Evolutionary conservation across 2,888 invertebrate species (phyloP), one percentile per base, ranked within the genome.

Genomic region (Drosophila histrio): DNA sequence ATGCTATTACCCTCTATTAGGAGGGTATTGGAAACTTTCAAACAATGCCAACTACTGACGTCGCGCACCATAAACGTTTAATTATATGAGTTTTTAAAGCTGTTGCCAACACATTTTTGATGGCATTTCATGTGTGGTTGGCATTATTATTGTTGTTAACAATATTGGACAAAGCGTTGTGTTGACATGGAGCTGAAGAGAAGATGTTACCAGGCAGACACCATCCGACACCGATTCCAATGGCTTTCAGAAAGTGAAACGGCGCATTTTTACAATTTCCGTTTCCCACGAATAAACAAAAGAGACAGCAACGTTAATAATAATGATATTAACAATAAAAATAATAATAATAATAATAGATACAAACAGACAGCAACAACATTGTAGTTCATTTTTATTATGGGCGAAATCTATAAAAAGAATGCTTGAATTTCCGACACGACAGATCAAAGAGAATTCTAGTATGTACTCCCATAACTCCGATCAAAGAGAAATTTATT

Each of bases 201-300:
- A 30, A 30, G 39, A 21, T 21, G 28, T 46, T 46, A 5, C 22
- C 47, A 32, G 30, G 13, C 11, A 26, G 36, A 39, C 49, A 13
- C 39, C 39, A 21, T 32, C n/a, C 13, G 21, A 4, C 49, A 34
- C n/a, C n/a, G n/a, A 36, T 50, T 11, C 3, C 38, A 43, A 56
- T 62, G 39, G 15, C 54, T 21, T 38, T 49, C 59, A 39, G 65
- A 77, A 73, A 70, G 77, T 73, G 70, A 77, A 77, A 77, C 65
- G 32, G 17, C 61, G 39, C 44, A 22, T 59, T 60, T 67, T 69
- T 60, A 59, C 64, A 72, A 76, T 78, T 78, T 79, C 72, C 78
- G 76, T 79, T 78, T 78, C 78, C 76, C 78, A 78, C 78, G 79
- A 65, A 39, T 72, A 72, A 78, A 75, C 78, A 75, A 78, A 75